phyloP scores from a whole-genome alignment of 2,113 vertebrate genomes.

The Corythoichthys haematopterus region DNA sequence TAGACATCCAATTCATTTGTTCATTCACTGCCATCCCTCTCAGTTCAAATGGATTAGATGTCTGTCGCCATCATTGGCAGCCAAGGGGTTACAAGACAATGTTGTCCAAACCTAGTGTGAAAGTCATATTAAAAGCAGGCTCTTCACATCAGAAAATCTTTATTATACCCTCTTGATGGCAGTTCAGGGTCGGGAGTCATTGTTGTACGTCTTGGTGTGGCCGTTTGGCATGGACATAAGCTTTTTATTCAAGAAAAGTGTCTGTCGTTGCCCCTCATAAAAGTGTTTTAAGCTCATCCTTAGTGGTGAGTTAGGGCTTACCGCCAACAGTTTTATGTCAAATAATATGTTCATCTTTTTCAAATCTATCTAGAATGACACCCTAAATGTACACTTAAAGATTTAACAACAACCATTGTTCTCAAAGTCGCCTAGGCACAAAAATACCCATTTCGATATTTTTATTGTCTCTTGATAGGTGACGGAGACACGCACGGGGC shows the following conservation, averaged over 20 bases:
- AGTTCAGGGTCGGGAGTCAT: neutral
- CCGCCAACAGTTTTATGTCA: conserved; percentile 6
- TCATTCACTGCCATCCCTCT: no score
- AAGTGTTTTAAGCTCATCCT: conserved; percentile 7
- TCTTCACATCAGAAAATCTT: conserved; percentile 29
- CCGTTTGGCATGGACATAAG: conserved; percentile 13
- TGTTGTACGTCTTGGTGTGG: neutral
- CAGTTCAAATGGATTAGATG: no score
- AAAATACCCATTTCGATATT: neutral
- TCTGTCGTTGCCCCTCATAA: conserved; percentile 23
- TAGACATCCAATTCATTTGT: no score
- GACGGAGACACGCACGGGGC: conserved; percentile 96
- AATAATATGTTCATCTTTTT: neutral
- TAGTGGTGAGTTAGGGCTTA: conserved; percentile 2
- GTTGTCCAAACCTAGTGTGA: conserved; percentile 21
- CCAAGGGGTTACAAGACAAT: neutral
- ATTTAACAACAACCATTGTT: neutral
- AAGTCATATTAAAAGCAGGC: conserved; percentile 16
- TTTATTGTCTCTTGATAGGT: conserved; percentile 74
- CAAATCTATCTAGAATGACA: neutral
- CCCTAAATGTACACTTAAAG: neutral
- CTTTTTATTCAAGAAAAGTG: conserved; percentile 18
- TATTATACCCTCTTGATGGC: conserved; percentile 24
- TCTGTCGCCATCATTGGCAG: no score
- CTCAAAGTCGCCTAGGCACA: neutral